Evolutionary conservation across 2,888 invertebrate species (phyloP), one percentile per base, ranked within the genome.

Genomic region (Clusia tigrina): DNA sequence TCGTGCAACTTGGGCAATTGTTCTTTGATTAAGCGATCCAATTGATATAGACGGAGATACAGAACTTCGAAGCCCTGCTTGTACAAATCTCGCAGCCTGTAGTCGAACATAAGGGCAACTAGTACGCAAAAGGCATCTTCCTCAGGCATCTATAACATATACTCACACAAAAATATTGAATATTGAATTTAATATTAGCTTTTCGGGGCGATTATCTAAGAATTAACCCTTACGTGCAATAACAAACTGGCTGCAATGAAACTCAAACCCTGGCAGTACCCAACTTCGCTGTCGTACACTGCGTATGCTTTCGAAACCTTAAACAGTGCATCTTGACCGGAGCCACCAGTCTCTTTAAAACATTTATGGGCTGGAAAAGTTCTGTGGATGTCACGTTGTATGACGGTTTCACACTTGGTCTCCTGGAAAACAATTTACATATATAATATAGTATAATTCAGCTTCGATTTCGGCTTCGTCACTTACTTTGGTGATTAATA

Each of bases 281-380:
- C 97, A 67, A 99, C 95, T 86, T 99, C 99, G 64, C 91, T 91
- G 82, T 99, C 99, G 83, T 96, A 94, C 9, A 98, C 93, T 1
- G 98, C 96, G 85, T 99, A 99, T 0, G 98, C 98, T 82, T 96
- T 94, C 80, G 96, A 96, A 79, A 99, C 93, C 79, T 95, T 92
- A 80, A 95, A 95, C 59, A 99, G 86, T 15, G 96, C 92, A 85
- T 98, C 98, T 85, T 99, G 99, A 0, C 99, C 98, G 54, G 83
- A 86, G 10, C 97, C 98, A 52, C 97, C 96, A 24, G 90, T 92
- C 84, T 97, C 96, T 83, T 94, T 94, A 86, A 99, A 99, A 85
- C 92, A 96, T 79, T 98, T 96, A 84, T 99, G 98, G 32, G 98
- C 99, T 10, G 99, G 98, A 86, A 98, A 99, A 32, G 99, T 99